A percentile compares a stretch with the other conserved stretches of the same genome.
These are phyloP conservation scores for Osedax frankpressi DNA, from an alignment of 2,888 invertebrate species.

Conservation along the genomic window DNA sequence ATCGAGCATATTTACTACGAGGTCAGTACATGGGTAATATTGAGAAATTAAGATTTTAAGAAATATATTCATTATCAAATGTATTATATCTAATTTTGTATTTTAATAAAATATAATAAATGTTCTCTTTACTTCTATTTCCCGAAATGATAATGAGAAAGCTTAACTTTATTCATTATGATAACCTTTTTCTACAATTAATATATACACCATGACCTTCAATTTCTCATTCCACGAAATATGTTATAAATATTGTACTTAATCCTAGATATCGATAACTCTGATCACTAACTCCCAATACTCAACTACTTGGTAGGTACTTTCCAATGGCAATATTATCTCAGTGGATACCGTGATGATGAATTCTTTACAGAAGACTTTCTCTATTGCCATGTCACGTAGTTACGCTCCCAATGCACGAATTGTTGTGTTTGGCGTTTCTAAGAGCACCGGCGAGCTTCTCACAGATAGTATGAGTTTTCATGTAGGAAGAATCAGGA, in stretches of 20 bases:
- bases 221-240: too few relatives aligned
- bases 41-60: background rate
- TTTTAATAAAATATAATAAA: too few relatives aligned
- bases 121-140: too few relatives aligned
- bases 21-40: slow-evolving; percentile 47
- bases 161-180: too few relatives aligned
- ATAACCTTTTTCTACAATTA: too few relatives aligned
- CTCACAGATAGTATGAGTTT: slow-evolving; percentile 82
- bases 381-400: slow-evolving; percentile 50
- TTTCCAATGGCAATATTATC: slow-evolving; percentile 80
- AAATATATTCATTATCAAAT: background rate
- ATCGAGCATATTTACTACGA: slow-evolving; percentile 77
- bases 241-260: too few relatives aligned
- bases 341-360: slow-evolving; percentile 71
- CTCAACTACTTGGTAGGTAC: slow-evolving; percentile 49
- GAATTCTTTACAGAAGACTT: slow-evolving; percentile 47
- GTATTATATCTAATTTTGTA: too few relatives aligned
- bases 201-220: too few relatives aligned
- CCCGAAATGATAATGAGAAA: too few relatives aligned
- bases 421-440: slow-evolving; percentile 66
- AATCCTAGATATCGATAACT: too few relatives aligned
- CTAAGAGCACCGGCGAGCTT: slow-evolving; percentile 58
- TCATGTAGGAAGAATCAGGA: slow-evolving; percentile 81
- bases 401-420: slow-evolving; percentile 73
- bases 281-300: background rate